Base-by-base conservation (phyloP, 2,888 invertebrate species). In the Catonia carolina region DNA sequence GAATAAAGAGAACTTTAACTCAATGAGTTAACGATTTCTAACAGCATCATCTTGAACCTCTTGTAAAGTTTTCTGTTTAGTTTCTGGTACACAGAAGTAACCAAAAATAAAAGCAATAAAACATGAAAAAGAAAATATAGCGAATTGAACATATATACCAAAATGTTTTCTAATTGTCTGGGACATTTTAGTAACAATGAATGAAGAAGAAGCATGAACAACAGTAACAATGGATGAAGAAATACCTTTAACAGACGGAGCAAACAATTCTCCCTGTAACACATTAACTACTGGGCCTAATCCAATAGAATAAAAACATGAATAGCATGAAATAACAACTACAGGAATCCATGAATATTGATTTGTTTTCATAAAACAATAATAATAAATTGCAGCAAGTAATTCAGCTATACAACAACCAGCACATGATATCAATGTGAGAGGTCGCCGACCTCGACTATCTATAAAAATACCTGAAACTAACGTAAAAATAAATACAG, bases 251-350 rank as follows among this genome's bases (percentile, higher is more conserved):
- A 64, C 54, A 37, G 58, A 54, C 0, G 62, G 58, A 35, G 64
- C 60, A 37, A 64, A 64, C n/a, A 64, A 51, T 56, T 64, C 64
- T 12, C 64, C 61, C 47, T 64, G 64, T 7, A 64, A 56, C 4
- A 62, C 62, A 39, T 62, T 64, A 1, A 64, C 54, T 2, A 64
- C 54, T 4, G 64, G 62, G 2, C 64, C 64, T 22, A 64, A 42
- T 2, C 64, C 64, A 8, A 64, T 48, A 1, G 64, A 61, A 41
- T 64, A 64, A 12, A 64, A 55, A 27, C 62, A 54, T 8, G 64
- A 61, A 36, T 61, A 64, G 2, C 55, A 52, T 22, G 62, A 59
- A 15, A 64, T 62, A 12, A 61, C 51, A 4, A 59, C 15, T 22
- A 62, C 62, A 2, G 64, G 62, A n/a, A 62, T 12, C 55, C 60